A percentile compares a stretch with the other conserved stretches of the same genome.
These are phyloP conservation scores for Calyptomena viridis DNA, from an alignment of 2,113 vertebrate genomes.

Conservation along the genomic window DNA sequence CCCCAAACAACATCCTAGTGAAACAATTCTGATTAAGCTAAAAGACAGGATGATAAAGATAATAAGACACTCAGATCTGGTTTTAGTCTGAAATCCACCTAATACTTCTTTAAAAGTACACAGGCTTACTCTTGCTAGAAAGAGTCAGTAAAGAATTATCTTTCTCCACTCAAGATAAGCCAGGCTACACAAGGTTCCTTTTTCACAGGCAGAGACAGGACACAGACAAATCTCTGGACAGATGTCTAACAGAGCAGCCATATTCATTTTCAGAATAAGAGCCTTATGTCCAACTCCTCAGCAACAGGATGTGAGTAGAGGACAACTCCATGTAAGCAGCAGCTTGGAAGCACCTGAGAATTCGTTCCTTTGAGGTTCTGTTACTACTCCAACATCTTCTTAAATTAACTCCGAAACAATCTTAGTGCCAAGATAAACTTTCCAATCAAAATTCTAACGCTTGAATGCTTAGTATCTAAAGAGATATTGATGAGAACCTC, in stretches of 20 bases:
- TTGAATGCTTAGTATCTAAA: background rate
- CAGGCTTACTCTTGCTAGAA: background rate
- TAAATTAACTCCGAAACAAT: background rate
- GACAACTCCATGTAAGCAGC: background rate
- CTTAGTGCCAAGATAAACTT: background rate
- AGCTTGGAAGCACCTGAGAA: background rate
- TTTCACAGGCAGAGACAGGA: background rate
- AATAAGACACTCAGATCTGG: background rate
- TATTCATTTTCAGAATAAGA: background rate
- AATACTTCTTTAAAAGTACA: background rate
- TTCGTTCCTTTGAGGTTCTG: background rate
- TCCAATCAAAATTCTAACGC: background rate
- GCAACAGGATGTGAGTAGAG: background rate
- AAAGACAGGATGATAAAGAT: background rate
- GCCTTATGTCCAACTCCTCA: background rate
- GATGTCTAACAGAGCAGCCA: background rate
- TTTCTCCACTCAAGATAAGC: background rate
- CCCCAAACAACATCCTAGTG: background rate
- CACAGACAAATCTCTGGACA: background rate
- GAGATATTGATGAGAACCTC: background rate
- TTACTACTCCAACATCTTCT: background rate
- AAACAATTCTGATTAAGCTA: background rate
- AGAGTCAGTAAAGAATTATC: background rate
- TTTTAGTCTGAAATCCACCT: background rate
- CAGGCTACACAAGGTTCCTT: background rate